Evolutionary conservation across 2,113 vertebrate species (phyloP), one percentile per base, ranked within the genome.

Genomic region (Rynchops niger): DNA sequence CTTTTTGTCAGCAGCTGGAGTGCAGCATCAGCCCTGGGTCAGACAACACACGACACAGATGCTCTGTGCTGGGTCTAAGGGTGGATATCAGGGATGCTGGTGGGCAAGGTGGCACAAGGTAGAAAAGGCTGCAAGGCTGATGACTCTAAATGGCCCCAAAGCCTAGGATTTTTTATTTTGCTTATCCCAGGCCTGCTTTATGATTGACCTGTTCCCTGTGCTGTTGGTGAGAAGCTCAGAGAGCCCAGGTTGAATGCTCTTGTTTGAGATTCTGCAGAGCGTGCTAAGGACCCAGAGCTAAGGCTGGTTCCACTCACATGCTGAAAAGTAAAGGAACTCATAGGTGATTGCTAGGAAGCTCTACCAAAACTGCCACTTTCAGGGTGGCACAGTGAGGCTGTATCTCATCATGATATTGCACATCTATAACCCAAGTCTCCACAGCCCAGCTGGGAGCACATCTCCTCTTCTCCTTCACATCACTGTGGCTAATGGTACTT

Each of bases 21-120:
- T 4, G 22, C 42, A 40, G 63, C 45, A 34, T 38, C 81, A 81
- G 43, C 74, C 42, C 82, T 29, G 86, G 40, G 17, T 17, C 40
- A 49, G n/a, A 32, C 26, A 19, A 27, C 25, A 55, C 9, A 22
- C 0, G 42, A 22, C 2, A 10, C 0, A 3, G 78, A 21, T 0
- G 1, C 45, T 53, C 71, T 0, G 6, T 7, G 38, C 52, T 52
- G 76, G 30, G 18, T 12, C 36, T 38, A 8, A n/a, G 19, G 23
- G 50, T 8, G 32, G n/a, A 8, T 22, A 8, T 20, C 50, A 52
- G 84, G 30, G 66, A 69, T 38, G 43, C 61, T 58, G 59, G 13
- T 6, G 25, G 40, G 25, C 11, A 76, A 86, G 20, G 45, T 27
- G 80, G 30, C 76, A 81, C 73, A 61, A 55, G 13, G 11, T 25